These are phyloP conservation scores for Altica lythri DNA, from an alignment of 2,888 invertebrate genomes.

Conservation along the genomic window DNA sequence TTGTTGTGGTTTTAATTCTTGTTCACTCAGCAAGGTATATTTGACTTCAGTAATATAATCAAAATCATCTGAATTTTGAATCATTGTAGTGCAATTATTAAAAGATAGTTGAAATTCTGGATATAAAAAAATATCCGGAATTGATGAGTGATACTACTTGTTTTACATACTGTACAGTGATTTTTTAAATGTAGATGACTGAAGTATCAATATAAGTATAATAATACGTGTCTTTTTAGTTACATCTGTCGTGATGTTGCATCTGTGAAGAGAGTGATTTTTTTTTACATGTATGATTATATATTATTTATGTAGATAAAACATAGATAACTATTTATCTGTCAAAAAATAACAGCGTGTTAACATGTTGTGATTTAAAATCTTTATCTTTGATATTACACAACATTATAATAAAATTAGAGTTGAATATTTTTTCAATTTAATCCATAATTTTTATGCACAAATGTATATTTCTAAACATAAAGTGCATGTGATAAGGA, in stretches of 20 bases:
- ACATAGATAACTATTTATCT: too few relatives aligned
- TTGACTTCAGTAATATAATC: constrained; percentile 27
- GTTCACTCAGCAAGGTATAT: too few relatives aligned
- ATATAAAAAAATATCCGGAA: constrained; percentile 13
- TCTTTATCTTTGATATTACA: constrained; percentile 11
- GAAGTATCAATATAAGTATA: constrained; percentile 49
- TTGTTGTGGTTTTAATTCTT: too few relatives aligned
- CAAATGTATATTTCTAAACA: too few relatives aligned
- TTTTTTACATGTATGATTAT: neutral
- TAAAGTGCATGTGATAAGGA: too few relatives aligned
- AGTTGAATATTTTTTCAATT: too few relatives aligned
- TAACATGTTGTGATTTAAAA: constrained; percentile 4
- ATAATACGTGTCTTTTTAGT: constrained; percentile 43
- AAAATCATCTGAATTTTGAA: constrained; percentile 33
- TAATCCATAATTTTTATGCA: too few relatives aligned
- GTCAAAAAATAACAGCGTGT: neutral
- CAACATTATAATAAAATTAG: too few relatives aligned
- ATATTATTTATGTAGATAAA: constrained; percentile 2
- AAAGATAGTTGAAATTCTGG: constrained; percentile 30
- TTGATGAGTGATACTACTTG: constrained; percentile 45
- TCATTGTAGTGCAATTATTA: constrained; percentile 40
- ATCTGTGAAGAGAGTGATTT: constrained; percentile 32
- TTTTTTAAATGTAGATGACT: constrained; percentile 52
- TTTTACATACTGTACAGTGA: constrained; percentile 52
- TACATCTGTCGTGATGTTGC: constrained; percentile 42